These are phyloP conservation scores for Solenopsis invicta DNA, from an alignment of 1,140 invertebrate species.

Conservation along the genomic window DNA sequence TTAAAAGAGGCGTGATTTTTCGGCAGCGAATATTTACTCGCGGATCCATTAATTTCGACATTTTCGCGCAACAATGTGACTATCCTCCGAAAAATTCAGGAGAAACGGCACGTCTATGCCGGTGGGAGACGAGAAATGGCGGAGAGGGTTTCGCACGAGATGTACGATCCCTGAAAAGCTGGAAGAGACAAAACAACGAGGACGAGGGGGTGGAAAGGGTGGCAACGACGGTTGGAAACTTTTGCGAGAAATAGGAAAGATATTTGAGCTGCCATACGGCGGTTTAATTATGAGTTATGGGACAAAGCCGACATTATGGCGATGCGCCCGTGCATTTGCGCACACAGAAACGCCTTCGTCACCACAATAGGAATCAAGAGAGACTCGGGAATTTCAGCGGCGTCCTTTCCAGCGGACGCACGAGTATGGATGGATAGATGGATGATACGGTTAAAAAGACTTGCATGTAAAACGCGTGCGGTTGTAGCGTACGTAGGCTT, in stretches of 20 bases:
- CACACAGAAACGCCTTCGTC: slow-evolving; percentile 17
- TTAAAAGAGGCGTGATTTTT: slow-evolving; percentile 7
- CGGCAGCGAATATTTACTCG: slow-evolving; percentile 17
- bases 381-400: slow-evolving; percentile 66
- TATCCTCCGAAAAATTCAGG: slow-evolving; percentile 6
- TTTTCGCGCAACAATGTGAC: slow-evolving; percentile 27
- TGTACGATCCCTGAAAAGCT: slow-evolving; percentile 74
- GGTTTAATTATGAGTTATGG: slow-evolving; percentile 69
- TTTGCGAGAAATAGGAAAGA: slow-evolving; percentile 57
- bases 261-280: slow-evolving; percentile 20
- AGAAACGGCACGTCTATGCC: neutral
- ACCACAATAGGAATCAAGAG: slow-evolving; percentile 22
- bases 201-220: neutral
- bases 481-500: slow-evolving; percentile 13
- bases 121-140: neutral
- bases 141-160: neutral
- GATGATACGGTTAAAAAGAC: slow-evolving; percentile 39
- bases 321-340: slow-evolving; percentile 7
- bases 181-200: slow-evolving; percentile 62
- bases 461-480: neutral
- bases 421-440: slow-evolving; percentile 58
- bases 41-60: slow-evolving; percentile 39
- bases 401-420: slow-evolving; percentile 20
- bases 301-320: slow-evolving; percentile 67
- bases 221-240: slow-evolving; percentile 29